Evolutionary conservation across 2,888 invertebrate species (phyloP), one percentile per base, ranked within the genome.

Genomic region (Cepaea hortensis): DNA sequence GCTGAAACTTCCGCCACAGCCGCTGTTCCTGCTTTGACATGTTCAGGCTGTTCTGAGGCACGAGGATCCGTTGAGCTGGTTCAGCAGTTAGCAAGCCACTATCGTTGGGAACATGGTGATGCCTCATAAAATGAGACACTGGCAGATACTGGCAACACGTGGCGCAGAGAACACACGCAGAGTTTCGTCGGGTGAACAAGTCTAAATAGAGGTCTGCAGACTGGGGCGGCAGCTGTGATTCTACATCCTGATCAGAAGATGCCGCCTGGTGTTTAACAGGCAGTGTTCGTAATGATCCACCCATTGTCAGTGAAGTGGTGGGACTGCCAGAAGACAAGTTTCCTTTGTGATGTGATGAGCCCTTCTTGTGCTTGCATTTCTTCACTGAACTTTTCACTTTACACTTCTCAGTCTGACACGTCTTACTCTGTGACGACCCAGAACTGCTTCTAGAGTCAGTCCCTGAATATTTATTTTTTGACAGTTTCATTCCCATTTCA

Each of bases 71-170:
- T 23, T 84, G 87, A 91, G 90, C 81, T 90, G 89, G 65, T 87
- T 90, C 91, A 7, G 89, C 84, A 4, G 91, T 82, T 9, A 93
- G 88, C 85, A 91, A 91, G 55, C 91, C 91, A 81, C 82, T 89
- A 80, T 89, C 91, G 55, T 88, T 89, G 13, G 89, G 89, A 79
- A 92, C 91, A 86, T 94, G 94, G 84, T 92, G 90, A 89, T 94
- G 94, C 76, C 90, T 89, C 81, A 93, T 85, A 86, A 94, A 94
- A 76, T 90, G 88, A 46, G 91, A 90, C 6, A 94, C 91, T n/a
- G 92, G 91, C 86, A 93, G 90, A 80, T 92, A 89, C 88, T 93
- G 91, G 15, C 90, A 85, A 88, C 94, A 94, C 0, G 92, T 92
- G 75, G 89, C 89, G 89, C 94, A 94, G 55, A 90, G 89, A 55